A percentile compares a stretch with the other conserved stretches of the same genome.
These are phyloP conservation scores for Oncorhynchus gorbuscha DNA, from an alignment of 2,113 vertebrate species.

Conservation along the genomic window DNA sequence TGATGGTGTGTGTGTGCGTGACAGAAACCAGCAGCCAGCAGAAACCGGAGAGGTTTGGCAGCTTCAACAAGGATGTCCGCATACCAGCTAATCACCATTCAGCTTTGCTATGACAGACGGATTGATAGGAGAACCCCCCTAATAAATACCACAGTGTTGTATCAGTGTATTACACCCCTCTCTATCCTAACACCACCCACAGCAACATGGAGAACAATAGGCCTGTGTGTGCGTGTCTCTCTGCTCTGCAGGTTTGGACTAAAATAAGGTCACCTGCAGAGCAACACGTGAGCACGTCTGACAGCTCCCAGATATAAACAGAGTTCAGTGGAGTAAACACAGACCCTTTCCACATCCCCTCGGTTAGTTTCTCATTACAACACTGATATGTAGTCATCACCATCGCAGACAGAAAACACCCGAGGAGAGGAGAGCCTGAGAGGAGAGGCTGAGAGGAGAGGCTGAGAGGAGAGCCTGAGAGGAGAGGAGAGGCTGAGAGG, in stretches of 20 bases:
- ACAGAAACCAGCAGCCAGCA: constrained; percentile 26
- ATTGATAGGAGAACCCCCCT: not conserved
- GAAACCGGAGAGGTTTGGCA: constrained; percentile 23
- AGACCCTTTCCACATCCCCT: not conserved
- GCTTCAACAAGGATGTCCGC: constrained; percentile 36
- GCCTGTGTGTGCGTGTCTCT: constrained; percentile 58
- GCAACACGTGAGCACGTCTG: constrained; percentile 57
- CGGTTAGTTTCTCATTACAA: not conserved
- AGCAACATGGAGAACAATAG: constrained; percentile 52
- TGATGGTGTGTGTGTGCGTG: not conserved
- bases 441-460: not conserved
- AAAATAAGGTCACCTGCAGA: too few relatives aligned
- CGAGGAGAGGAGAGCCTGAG: not conserved
- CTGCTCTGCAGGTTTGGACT: too few relatives aligned
- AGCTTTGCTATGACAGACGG: constrained; percentile 29
- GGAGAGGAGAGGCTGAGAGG: too few relatives aligned
- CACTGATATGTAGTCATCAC: not conserved
- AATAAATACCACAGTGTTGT: not conserved
- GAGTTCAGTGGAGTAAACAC: constrained; percentile 40
- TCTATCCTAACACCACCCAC: constrained; percentile 15
- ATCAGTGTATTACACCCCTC: constrained; percentile 37
- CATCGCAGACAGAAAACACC: not conserved
- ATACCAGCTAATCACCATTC: constrained; percentile 19
- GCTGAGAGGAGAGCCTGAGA: not conserved
- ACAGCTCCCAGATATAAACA: constrained; percentile 18